Base-by-base conservation (phyloP, 1,140 invertebrate species). In the Odontomachus brunneus region DNA sequence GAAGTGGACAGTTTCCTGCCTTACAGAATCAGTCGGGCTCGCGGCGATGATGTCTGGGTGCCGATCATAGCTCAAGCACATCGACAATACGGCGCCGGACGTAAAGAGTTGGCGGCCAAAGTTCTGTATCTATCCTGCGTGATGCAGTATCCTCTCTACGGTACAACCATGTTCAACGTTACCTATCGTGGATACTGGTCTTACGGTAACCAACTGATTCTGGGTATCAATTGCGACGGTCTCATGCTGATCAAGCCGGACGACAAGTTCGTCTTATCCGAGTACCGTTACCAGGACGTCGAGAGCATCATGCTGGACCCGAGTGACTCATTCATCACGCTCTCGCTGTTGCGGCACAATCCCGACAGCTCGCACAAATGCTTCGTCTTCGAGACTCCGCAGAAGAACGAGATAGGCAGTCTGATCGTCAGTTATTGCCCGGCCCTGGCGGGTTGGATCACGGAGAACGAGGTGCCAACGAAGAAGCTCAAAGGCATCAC, bases 61-160 rank as follows among this genome's bases (percentile, higher is more conserved):
- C 97, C 97, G 17, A 97, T 98, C 86, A 95, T 98, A 65, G 96
- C 97, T 7, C 97, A 98, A 94, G 97, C 97, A 1, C 97, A 98
- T 93, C 95, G 96, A 24, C 97, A 98, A 91, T 99, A 99, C 91
- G 98, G 98, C 44, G 97, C 97, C 3, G 98, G 98, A 0, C 97
- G 98, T 86, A 96, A 97, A 7, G 98, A 99, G 91, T 92, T 99
- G 33, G 98, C 98, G 3, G 97, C 98, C 1, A 99, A 99, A 94
- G 98, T 98, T 11, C 95, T 99, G 87, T 99, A 99, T 92, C 94
- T 99, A 62, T 98, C 98, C 0, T 99, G 98, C 91, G 98, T 99
- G 0, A 99, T 99, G 97, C 98, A 99, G 93, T 99, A 99, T 93
- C 98, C 98, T 0, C 95, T 99, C 0, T 99, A 99, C 91, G 98